Conservation (phyloP, 2,797 vertebrate species). For the Phrynocephalus forsythii region DNA sequence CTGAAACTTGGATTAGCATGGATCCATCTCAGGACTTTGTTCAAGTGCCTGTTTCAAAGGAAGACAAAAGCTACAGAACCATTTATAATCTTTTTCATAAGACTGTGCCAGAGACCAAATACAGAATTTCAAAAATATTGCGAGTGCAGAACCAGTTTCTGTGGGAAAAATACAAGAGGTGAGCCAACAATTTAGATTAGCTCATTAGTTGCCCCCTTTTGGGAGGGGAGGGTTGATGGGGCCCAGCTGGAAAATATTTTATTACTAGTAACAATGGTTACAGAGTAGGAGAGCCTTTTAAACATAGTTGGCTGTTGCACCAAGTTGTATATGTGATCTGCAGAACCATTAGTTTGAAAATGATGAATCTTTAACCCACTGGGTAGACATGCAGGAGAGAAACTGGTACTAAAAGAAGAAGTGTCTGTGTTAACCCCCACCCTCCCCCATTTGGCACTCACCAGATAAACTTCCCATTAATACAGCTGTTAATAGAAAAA, state of each 20-base stretch:
- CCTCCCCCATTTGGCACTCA: not conserved
- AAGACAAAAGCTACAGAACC: conserved; percentile 97
- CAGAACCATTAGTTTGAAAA: not conserved
- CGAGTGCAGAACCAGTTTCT: conserved; percentile 98
- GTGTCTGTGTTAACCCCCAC: not conserved
- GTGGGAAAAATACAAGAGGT: conserved; percentile 99
- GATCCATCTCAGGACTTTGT: conserved; percentile 93
- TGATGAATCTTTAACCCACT: not conserved
- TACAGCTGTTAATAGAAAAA: not conserved
- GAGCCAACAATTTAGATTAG: conserved; percentile 47
- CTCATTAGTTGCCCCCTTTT: not conserved
- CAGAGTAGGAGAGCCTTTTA: not conserved
- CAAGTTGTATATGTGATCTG: not conserved
- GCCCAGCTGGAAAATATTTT: not conserved
- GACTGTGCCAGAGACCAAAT: conserved; percentile 97
- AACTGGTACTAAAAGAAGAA: not conserved
- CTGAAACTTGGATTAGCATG: conserved; percentile 97
- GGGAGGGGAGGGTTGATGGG: rapidly evolving
- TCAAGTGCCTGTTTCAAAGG: conserved; percentile 95
- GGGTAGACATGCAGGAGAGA: not conserved
- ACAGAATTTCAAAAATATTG: conserved; percentile 93
- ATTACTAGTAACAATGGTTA: not conserved
- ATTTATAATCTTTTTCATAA: conserved; percentile 99
- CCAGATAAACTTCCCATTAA: not conserved
- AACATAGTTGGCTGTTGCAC: not conserved